phyloP scores from a whole-genome alignment of 2,888 invertebrate species.

The Xestia sexstrigata region DNA sequence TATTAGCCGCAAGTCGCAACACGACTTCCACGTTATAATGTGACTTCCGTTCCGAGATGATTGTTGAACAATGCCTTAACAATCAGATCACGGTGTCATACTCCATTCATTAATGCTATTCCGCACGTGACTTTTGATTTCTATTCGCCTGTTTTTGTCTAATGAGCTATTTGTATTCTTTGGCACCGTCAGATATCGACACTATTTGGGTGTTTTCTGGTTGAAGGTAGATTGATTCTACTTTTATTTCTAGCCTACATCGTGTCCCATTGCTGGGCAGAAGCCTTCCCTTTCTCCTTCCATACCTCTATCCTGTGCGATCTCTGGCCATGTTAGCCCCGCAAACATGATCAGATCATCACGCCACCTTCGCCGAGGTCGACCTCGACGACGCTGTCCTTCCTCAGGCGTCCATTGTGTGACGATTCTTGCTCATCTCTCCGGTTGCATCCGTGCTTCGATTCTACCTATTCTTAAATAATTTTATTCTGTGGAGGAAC shows the following conservation, averaged over 20 bases:
- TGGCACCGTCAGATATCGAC: slow-evolving; percentile 43
- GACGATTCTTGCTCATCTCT: no score
- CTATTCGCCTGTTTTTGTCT: slow-evolving; percentile 74
- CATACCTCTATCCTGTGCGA: no score
- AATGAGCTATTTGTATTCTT: slow-evolving; percentile 74
- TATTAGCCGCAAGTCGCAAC: slow-evolving; percentile 66
- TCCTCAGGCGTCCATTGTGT: no score
- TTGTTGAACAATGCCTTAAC: slow-evolving; percentile 63
- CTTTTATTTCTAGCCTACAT: no score
- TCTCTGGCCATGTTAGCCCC: no score
- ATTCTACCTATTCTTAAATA: background rate
- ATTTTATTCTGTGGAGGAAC: background rate
- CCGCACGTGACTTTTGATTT: slow-evolving; percentile 75
- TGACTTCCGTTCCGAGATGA: slow-evolving; percentile 81
- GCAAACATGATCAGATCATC: no score
- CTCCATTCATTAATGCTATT: slow-evolving; percentile 59
- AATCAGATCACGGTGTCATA: slow-evolving; percentile 67
- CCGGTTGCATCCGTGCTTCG: no score
- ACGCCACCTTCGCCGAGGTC: no score
- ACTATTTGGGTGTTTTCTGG: slow-evolving; percentile 48
- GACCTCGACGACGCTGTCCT: no score
- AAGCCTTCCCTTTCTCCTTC: no score
- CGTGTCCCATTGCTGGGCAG: no score
- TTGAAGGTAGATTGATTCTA: slow-evolving; percentile 34
- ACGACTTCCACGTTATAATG: slow-evolving; percentile 73